These are phyloP conservation scores for Platycheirus rosarum DNA, from an alignment of 2,888 invertebrate species.

Conservation along the genomic window DNA sequence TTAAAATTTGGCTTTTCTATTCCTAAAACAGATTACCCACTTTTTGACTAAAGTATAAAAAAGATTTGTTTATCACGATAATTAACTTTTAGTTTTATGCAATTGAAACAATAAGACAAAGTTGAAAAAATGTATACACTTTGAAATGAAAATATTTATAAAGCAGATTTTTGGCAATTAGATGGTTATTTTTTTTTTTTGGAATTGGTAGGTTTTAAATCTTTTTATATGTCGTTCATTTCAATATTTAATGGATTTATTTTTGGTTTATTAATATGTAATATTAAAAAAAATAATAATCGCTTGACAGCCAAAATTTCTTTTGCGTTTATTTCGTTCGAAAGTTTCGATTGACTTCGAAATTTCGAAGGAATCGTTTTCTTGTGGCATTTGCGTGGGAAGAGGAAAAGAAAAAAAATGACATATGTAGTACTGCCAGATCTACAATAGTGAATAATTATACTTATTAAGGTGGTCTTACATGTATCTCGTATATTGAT, in stretches of 20 bases:
- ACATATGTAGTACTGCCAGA: neutral
- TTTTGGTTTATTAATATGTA: conserved; percentile 28
- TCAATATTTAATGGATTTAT: conserved; percentile 19
- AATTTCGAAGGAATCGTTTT: neutral
- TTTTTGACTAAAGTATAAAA: neutral
- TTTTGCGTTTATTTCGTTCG: conserved; percentile 72
- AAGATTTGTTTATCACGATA: neutral
- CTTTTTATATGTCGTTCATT: conserved; percentile 26
- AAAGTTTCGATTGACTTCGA: conserved; percentile 57
- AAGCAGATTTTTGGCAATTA: conserved; percentile 49
- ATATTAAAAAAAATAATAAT: conserved; percentile 57
- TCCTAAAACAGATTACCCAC: conserved; percentile 18
- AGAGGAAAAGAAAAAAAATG: neutral
- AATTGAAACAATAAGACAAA: too few species aligned
- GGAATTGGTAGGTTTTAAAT: neutral
- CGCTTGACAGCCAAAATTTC: conserved; percentile 57
- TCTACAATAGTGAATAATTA: neutral
- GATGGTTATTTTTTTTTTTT: conserved; percentile 4
- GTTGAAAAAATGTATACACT: too few species aligned
- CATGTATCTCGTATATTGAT: too few species aligned
- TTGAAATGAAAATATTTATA: too few species aligned
- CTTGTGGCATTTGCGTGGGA: conserved; percentile 24
- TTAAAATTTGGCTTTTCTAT: conserved; percentile 22
- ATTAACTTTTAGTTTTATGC: neutral
- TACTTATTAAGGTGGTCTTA: too few species aligned